phyloP scores from a whole-genome alignment of 2,797 vertebrate genomes.

The Lepidocolaptes lacrymiger region DNA sequence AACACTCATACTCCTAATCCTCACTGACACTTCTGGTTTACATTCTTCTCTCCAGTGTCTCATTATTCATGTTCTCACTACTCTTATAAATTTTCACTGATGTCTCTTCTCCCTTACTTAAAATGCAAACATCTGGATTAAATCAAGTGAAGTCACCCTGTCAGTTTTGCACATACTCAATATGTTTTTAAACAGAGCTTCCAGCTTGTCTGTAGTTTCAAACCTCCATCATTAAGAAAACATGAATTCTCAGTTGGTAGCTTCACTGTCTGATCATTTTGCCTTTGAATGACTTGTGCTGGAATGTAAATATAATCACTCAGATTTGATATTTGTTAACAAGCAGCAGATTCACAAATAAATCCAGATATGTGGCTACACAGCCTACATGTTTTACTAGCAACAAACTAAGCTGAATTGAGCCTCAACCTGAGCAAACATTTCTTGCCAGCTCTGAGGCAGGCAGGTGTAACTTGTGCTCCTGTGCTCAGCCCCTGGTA shows the following conservation, averaged over 20 bases:
- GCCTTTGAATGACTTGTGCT: slow-evolving; percentile 18
- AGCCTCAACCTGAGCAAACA: background rate
- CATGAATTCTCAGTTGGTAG: background rate
- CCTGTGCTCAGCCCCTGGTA: background rate
- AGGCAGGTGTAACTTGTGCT: background rate
- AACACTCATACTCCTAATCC: slow-evolving; percentile 19
- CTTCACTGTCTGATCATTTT: background rate
- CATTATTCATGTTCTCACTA: slow-evolving; percentile 3
- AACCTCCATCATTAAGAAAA: slow-evolving; percentile 12
- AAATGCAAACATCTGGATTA: slow-evolving; percentile 60
- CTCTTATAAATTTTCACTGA: slow-evolving; percentile 45
- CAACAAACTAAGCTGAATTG: background rate
- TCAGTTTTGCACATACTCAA: background rate
- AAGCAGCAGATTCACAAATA: background rate
- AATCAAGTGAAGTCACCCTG: slow-evolving; percentile 42
- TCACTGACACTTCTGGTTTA: slow-evolving; percentile 36
- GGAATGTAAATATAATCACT: slow-evolving; percentile 4
- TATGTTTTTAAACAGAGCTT: background rate
- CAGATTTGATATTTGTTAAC: background rate
- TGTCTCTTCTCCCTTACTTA: slow-evolving; percentile 18
- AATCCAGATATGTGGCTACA: background rate
- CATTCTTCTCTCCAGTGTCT: slow-evolving; percentile 41
- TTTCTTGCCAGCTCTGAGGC: background rate
- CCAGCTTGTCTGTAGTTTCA: slow-evolving; percentile 5
- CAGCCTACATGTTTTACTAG: background rate